Evolutionary conservation across 2,888 invertebrate genomes (phyloP).

Genomic region (Biston betularia): DNA sequence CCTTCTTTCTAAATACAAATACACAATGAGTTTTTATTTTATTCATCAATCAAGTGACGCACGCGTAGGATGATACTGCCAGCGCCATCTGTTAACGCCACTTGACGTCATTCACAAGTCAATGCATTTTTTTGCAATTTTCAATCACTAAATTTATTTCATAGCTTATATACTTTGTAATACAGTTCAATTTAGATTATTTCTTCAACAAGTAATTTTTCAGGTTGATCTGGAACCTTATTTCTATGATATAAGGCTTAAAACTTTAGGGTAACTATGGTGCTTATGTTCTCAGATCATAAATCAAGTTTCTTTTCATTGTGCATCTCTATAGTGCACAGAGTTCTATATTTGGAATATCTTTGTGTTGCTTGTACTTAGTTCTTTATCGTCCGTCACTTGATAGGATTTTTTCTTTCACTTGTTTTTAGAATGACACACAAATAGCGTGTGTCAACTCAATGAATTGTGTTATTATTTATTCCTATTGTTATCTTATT

Average conservation of each 20-base stretch:
- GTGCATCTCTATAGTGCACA: slow-evolving; percentile 43
- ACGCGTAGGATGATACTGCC: slow-evolving; percentile 44
- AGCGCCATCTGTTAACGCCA: slow-evolving; percentile 68
- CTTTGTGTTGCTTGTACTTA: slow-evolving; percentile 28
- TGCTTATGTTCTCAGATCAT: slow-evolving; percentile 38
- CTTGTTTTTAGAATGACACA: no score
- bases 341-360: slow-evolving; percentile 44
- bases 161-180: slow-evolving; percentile 2
- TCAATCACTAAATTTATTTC: neutral
- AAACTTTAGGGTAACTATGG: slow-evolving; percentile 8
- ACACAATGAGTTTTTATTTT: slow-evolving; percentile 7
- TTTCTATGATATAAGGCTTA: slow-evolving; percentile 11
- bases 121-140: neutral
- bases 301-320: slow-evolving; percentile 54
- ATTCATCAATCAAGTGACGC: slow-evolving; percentile 63
- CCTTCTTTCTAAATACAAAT: neutral
- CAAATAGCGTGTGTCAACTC: no score
- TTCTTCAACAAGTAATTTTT: neutral
- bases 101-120: slow-evolving; percentile 51
- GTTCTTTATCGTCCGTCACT: neutral
- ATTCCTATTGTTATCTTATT: no score
- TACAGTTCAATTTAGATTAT: slow-evolving; percentile 19
- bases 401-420: neutral
- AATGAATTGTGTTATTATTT: no score
- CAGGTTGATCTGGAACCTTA: slow-evolving; percentile 11